These are phyloP conservation scores for Poicephalus gulielmi DNA, from an alignment of 2,113 vertebrate genomes.

Conservation along the genomic window DNA sequence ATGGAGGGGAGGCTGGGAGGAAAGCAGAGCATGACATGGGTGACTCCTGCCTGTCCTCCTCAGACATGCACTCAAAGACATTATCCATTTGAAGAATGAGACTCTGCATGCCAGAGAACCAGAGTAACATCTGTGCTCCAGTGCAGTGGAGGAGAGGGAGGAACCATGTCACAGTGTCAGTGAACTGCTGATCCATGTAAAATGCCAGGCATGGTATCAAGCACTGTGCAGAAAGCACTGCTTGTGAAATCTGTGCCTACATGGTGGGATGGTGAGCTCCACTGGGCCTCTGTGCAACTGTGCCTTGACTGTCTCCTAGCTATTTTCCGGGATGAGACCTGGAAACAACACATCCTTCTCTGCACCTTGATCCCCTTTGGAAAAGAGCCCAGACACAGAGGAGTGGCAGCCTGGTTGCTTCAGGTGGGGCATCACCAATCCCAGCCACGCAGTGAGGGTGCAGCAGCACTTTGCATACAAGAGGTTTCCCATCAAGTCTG, in stretches of 20 bases:
- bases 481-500: background rate
- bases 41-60: background rate
- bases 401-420: background rate
- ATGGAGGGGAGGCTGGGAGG: background rate
- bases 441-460: rapidly evolving
- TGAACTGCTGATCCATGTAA: background rate
- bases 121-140: background rate
- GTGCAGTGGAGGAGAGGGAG: background rate
- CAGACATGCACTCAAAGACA: background rate
- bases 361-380: background rate
- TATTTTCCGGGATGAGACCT: background rate
- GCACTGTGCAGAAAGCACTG: background rate
- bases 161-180: background rate
- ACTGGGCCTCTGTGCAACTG: background rate
- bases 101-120: background rate
- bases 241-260: background rate
- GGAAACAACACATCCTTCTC: background rate
- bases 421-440: background rate
- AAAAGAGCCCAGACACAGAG: background rate
- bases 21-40: too few relatives aligned
- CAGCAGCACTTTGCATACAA: background rate
- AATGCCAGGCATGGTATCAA: background rate
- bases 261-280: background rate
- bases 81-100: background rate
- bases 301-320: background rate